phyloP scores from a whole-genome alignment of 2,797 vertebrate genomes.

The Hypotaenidia okinawae region DNA sequence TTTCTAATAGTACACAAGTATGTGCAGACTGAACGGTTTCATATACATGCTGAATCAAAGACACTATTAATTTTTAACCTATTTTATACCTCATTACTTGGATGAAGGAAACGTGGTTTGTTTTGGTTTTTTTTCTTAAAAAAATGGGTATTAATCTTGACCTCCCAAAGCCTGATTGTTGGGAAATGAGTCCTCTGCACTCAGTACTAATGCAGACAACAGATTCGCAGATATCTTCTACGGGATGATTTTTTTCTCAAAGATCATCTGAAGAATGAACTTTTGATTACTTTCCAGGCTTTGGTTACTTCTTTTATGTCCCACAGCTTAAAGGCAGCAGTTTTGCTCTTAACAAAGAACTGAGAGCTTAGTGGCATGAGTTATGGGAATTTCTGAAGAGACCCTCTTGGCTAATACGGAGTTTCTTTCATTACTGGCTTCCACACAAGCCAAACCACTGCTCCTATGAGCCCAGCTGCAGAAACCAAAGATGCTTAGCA shows the following conservation, averaged over 20 bases:
- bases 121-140: too few species aligned
- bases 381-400: conserved; percentile 24
- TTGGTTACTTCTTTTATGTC: conserved; percentile 47
- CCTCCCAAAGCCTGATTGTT: conserved; percentile 9
- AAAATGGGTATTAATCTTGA: not conserved
- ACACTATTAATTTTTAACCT: conserved; percentile 50
- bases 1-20: conserved; percentile 47
- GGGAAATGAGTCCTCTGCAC: conserved; percentile 40
- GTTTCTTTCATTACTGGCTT: conserved; percentile 5
- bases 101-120: not conserved
- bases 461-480: conserved; percentile 22
- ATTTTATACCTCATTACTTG: conserved; percentile 32
- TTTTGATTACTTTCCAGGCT: conserved; percentile 59
- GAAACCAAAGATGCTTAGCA: not conserved
- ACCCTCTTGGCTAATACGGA: not conserved
- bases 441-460: conserved; percentile 18
- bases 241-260: not conserved
- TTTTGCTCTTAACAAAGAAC: conserved; percentile 8
- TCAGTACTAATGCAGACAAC: conserved; percentile 19
- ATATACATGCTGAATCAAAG: not conserved
- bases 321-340: conserved; percentile 32
- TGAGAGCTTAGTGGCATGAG: not conserved
- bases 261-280: not conserved
- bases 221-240: not conserved
- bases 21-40: conserved; percentile 38